Evolutionary conservation across 2,888 invertebrate genomes (phyloP).

Genomic region (Mythimna loreyi): DNA sequence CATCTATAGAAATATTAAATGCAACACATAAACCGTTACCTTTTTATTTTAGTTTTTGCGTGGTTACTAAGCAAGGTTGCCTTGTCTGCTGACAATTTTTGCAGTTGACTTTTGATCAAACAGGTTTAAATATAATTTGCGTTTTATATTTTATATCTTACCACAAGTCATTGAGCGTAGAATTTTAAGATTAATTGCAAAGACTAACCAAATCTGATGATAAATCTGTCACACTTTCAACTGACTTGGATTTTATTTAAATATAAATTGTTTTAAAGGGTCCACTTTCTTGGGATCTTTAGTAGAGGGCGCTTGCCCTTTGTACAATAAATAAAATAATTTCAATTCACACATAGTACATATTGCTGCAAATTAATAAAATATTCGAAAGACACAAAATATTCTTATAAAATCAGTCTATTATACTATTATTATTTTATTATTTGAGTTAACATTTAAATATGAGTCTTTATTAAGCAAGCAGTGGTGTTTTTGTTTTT

Average conservation of each 20-base stretch:
- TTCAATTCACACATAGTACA: constrained; percentile 1
- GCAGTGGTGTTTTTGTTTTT: too few relatives aligned
- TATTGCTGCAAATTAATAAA: constrained; percentile 18
- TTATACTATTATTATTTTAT: too few relatives aligned
- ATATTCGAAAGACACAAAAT: constrained; percentile 2
- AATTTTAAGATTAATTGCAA: not conserved
- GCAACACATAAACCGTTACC: not conserved
- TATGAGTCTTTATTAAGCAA: not conserved
- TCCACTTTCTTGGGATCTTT: not conserved
- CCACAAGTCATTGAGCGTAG: too few relatives aligned
- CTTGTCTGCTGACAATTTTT: too few relatives aligned
- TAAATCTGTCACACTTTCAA: not conserved
- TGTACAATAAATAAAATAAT: not conserved
- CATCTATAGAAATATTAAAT: constrained; percentile 28
- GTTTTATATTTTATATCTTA: too few relatives aligned
- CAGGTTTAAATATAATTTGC: too few relatives aligned
- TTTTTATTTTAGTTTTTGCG: not conserved
- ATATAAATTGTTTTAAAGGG: not conserved
- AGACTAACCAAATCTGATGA: not conserved
- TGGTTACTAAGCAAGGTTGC: not conserved
- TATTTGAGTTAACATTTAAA: constrained; percentile 15
- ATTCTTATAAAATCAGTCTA: constrained; percentile 37
- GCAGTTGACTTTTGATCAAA: too few relatives aligned
- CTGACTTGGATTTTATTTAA: not conserved
- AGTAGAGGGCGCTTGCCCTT: not conserved